Conservation (phyloP, 1,140 invertebrate species). For the Megathymus violae region DNA sequence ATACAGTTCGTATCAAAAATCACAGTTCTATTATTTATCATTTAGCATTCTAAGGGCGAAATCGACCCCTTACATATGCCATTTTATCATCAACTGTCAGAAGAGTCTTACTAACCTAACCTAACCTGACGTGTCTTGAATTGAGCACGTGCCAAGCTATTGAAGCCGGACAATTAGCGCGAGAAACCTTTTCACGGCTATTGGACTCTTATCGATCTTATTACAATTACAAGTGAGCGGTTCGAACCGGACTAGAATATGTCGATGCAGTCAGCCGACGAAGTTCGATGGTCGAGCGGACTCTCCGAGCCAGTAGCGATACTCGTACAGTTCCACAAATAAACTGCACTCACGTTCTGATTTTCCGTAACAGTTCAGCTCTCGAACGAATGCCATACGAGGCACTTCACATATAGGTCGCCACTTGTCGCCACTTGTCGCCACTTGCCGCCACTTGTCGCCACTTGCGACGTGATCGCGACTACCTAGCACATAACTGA, state of each 20-base stretch:
- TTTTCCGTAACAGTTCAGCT: constrained; percentile 9
- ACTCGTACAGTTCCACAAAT: constrained; percentile 6
- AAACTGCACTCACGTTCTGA: constrained; percentile 8
- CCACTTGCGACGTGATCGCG: constrained; percentile 10
- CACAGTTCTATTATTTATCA: too few species aligned
- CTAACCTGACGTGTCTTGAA: too few species aligned
- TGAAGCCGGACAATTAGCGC: too few species aligned
- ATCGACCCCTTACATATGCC: too few species aligned
- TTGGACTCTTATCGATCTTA: too few species aligned
- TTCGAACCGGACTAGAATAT: not conserved
- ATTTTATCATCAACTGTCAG: too few species aligned
- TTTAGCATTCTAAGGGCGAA: too few species aligned
- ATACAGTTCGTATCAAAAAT: too few species aligned
- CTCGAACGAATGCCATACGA: constrained; percentile 16
- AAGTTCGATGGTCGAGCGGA: not conserved
- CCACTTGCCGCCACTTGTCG: constrained; percentile 10
- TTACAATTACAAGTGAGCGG: not conserved
- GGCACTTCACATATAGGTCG: constrained; percentile 19
- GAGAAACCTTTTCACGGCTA: too few species aligned
- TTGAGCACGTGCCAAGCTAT: too few species aligned
- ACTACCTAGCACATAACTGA: constrained; percentile 24
- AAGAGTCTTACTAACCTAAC: too few species aligned
- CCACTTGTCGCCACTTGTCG: constrained; percentile 9
- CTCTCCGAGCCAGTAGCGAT: not conserved
- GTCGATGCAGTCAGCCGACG: not conserved